Conservation (phyloP, 2,888 invertebrate genomes). For the Steinernema carpocapsae region DNA sequence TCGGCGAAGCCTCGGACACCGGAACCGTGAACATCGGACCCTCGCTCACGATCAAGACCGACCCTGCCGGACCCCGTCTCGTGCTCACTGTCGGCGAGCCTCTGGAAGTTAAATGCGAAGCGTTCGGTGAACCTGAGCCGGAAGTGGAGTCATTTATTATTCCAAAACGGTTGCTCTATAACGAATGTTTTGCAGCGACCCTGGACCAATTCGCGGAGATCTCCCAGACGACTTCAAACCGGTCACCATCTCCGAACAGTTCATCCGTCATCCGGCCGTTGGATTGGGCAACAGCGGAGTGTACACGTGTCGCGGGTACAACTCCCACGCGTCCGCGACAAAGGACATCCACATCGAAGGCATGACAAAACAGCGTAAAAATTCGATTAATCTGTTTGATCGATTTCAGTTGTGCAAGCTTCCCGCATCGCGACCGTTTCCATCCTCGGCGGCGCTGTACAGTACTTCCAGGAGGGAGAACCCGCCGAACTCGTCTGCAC, state of each 20-base stretch:
- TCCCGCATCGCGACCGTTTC: constrained; percentile 64
- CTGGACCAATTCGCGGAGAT: constrained; percentile 64
- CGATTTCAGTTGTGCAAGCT: constrained; percentile 63
- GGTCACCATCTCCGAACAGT: constrained; percentile 67
- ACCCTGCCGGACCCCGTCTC: constrained; percentile 60
- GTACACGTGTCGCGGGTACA: constrained; percentile 71
- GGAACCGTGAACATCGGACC: constrained; percentile 64
- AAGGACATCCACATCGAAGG: constrained; percentile 67
- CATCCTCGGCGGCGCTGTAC: constrained; percentile 64
- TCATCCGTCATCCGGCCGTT: constrained; percentile 65
- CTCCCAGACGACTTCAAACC: constrained; percentile 68
- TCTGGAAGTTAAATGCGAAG: constrained; percentile 64
- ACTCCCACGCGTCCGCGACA: constrained; percentile 67
- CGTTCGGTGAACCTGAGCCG: constrained; percentile 68
- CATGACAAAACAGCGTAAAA: constrained; percentile 28
- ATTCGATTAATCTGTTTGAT: background rate
- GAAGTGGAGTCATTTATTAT: constrained; percentile 47
- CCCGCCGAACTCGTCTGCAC: constrained; percentile 64
- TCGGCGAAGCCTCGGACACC: constrained; percentile 63
- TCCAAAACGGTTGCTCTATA: background rate
- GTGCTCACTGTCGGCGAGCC: constrained; percentile 66
- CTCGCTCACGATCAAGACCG: constrained; percentile 56
- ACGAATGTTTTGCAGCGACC: constrained; percentile 41
- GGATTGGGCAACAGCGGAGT: constrained; percentile 67
- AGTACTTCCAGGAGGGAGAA: constrained; percentile 63